Evolutionary conservation across 2,113 vertebrate species (phyloP), one percentile per base, ranked within the genome.

Genomic region (Nibea albiflora): DNA sequence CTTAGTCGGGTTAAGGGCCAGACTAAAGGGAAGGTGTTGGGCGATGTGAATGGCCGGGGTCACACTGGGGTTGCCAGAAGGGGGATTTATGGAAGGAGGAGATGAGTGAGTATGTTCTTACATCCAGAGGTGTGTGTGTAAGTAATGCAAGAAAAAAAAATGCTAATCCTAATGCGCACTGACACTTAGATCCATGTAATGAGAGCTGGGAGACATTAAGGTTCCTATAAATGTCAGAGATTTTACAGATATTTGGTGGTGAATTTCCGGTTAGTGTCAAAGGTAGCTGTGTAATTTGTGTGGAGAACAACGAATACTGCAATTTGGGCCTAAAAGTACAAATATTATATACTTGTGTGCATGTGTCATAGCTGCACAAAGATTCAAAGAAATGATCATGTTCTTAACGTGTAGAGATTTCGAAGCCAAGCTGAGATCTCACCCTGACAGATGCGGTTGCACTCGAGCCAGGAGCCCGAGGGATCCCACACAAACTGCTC

Each of bases 381-480:
- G 35, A 39, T 39, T 39, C 35, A 39, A 31, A 80, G 22, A 72
- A 64, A 31, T 50, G 0, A 54, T 66, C 57, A 3, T 53, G 61
- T 56, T 76, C 9, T 44, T 78, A 19, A 56, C 46, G 15, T 63
- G 57, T 17, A 26, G 35, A 65, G 66, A 54, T 47, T 19, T 54
- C 5, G 69, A n/a, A 44, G 57, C 35, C 19, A 3, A 47, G 64
- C 73, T 35, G 49, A 74, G 44, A 44, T 95, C 81, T 78, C 77
- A 99, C 98, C 98, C 95, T 97, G 97, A 89, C 98, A 99, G 89
- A 96, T 95, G 87, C 94, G 96, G 91, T 80, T 96, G 91, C 98
- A 99, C 78, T 97, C 96, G 76, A 96, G 96, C 98, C 98, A 99
- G 46, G 96, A 94, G 11, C 97, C 97, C 0, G 95, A 96, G 5